These are phyloP conservation scores for Dermochelys coriacea DNA, from an alignment of 2,797 vertebrate species.

Conservation along the genomic window DNA sequence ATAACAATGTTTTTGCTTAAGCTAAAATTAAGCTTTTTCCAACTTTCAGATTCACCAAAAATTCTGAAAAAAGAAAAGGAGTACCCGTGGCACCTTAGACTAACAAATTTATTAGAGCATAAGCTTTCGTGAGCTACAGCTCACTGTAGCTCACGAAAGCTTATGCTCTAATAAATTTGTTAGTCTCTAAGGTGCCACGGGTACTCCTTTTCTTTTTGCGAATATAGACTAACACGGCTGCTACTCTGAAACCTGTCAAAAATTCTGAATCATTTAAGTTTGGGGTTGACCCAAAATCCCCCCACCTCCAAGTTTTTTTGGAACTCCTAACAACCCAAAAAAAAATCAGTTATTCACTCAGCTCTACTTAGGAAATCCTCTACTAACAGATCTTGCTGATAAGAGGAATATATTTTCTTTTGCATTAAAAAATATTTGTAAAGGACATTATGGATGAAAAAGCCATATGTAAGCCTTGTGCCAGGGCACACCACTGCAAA, in stretches of 20 bases:
- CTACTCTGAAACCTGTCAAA: too few relatives aligned
- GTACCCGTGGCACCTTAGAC: too few relatives aligned
- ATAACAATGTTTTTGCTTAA: too few relatives aligned
- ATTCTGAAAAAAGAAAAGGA: too few relatives aligned
- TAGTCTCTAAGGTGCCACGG: too few relatives aligned
- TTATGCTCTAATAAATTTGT: too few relatives aligned
- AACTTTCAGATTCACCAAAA: background rate
- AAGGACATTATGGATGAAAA: slow-evolving; percentile 14
- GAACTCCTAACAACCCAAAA: background rate
- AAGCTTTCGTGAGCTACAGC: too few relatives aligned
- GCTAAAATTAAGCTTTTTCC: background rate
- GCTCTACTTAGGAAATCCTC: accelerated
- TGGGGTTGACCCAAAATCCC: too few relatives aligned
- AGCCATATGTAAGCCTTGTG: background rate
- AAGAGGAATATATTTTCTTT: background rate
- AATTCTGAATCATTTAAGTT: background rate
- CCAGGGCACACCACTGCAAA: background rate
- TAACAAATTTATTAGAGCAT: too few relatives aligned
- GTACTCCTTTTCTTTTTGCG: too few relatives aligned
- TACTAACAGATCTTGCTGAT: accelerated
- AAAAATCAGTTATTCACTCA: background rate
- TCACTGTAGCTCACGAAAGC: too few relatives aligned
- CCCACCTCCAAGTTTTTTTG: background rate
- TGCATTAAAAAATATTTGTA: background rate
- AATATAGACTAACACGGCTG: too few relatives aligned